Conservation (phyloP, 2,113 vertebrate species). For the Sula dactylatra region DNA sequence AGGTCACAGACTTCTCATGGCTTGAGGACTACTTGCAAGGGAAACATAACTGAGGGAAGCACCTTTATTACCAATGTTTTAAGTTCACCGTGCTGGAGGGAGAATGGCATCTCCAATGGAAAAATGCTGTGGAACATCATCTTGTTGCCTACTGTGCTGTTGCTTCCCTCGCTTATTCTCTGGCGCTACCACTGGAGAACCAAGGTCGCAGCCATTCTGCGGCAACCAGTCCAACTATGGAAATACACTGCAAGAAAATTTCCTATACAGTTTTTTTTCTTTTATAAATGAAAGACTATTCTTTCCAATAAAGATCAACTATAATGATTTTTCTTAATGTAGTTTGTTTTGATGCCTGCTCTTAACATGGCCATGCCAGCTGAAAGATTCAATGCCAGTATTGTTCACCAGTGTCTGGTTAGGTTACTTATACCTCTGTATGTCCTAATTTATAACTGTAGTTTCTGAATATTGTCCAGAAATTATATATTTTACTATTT, state of each 20-base stretch:
- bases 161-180: background rate
- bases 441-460: background rate
- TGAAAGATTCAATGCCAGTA: background rate
- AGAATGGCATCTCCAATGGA: background rate
- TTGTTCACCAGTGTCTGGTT: background rate
- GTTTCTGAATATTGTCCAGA: background rate
- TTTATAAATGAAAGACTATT: background rate
- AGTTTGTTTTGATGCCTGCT: background rate
- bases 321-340: background rate
- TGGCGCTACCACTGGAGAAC: background rate
- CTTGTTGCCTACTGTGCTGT: background rate
- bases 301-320: background rate
- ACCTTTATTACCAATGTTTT: background rate
- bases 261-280: background rate
- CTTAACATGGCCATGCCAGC: background rate
- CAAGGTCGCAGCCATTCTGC: accelerated
- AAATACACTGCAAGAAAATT: background rate
- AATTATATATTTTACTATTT: background rate
- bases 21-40: background rate
- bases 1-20: background rate
- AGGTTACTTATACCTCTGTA: background rate
- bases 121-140: background rate
- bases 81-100: background rate
- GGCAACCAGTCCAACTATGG: background rate
- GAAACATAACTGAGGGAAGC: background rate